A percentile compares a stretch with the other conserved stretches of the same genome.
These are phyloP conservation scores for Enteromius anoplus DNA, from an alignment of 2,797 vertebrate species.

Conservation along the genomic window DNA sequence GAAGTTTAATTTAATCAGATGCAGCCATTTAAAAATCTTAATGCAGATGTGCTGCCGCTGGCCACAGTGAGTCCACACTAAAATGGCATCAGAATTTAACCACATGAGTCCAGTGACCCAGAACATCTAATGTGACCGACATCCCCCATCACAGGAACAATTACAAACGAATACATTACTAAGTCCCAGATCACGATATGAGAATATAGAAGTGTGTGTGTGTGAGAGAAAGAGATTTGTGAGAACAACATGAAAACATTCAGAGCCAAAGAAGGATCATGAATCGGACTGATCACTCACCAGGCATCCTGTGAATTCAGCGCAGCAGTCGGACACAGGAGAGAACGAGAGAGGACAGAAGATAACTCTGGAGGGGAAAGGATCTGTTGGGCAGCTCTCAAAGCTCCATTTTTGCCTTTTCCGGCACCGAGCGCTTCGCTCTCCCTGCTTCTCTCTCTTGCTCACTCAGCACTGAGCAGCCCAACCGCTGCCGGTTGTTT, in stretches of 20 bases:
- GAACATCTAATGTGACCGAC: constrained; percentile 28
- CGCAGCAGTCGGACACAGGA: constrained; percentile 13
- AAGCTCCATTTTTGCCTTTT: constrained; percentile 48
- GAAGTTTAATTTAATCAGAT: neutral
- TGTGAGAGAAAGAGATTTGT: neutral
- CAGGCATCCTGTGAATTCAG: constrained; percentile 52
- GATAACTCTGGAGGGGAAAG: constrained; percentile 29
- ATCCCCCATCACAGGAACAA: constrained; percentile 21
- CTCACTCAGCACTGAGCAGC: constrained; percentile 38
- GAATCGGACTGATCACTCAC: constrained; percentile 50
- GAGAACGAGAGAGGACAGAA: constrained; percentile 32
- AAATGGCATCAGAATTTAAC: constrained; percentile 40
- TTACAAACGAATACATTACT: neutral
- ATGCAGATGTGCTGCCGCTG: constrained; percentile 21
- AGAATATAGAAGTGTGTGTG: neutral
- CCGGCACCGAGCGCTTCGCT: neutral
- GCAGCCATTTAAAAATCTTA: neutral
- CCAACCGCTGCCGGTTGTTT: constrained; percentile 37
- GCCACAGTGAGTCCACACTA: constrained; percentile 21
- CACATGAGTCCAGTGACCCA: constrained; percentile 42
- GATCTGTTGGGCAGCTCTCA: constrained; percentile 37
- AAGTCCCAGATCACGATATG: neutral
- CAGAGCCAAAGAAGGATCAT: constrained; percentile 5
- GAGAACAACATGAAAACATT: constrained; percentile 18
- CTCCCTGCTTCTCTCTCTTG: constrained; percentile 37